These are phyloP conservation scores for Scaptomyza cyrtandrae DNA, from an alignment of 2,888 invertebrate genomes.

Conservation along the genomic window DNA sequence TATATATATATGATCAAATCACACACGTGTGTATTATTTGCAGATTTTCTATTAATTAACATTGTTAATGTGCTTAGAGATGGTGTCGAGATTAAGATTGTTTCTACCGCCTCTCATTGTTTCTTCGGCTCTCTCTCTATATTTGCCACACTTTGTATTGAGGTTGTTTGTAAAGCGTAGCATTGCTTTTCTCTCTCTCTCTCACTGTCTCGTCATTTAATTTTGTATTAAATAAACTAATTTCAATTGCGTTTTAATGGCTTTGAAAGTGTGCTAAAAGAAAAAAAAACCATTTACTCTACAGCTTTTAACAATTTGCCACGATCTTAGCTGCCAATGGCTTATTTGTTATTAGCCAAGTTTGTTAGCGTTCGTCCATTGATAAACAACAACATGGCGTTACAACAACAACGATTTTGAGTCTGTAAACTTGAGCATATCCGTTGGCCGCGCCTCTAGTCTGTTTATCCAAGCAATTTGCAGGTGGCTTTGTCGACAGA, in stretches of 20 bases:
- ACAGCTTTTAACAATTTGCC: constrained; percentile 34
- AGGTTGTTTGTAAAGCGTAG: constrained; percentile 26
- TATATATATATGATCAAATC: constrained; percentile 68
- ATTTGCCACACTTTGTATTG: constrained; percentile 41
- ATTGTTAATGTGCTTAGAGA: constrained; percentile 68
- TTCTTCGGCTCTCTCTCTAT: constrained; percentile 1
- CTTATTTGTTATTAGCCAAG: constrained; percentile 18
- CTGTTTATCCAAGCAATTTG: constrained; percentile 52
- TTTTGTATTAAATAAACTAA: constrained; percentile 51
- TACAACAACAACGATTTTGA: constrained; percentile 18
- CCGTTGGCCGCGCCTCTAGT: constrained; percentile 43
- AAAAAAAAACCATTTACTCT: constrained; percentile 17
- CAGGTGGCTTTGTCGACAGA: constrained; percentile 54
- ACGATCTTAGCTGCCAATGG: constrained; percentile 25
- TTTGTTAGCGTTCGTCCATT: constrained; percentile 29
- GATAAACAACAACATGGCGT: constrained; percentile 40
- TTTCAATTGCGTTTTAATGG: constrained; percentile 47
- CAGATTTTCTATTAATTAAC: constrained; percentile 75
- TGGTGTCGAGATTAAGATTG: constrained; percentile 53
- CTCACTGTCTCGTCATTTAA: constrained; percentile 23
- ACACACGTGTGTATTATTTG: constrained; percentile 15
- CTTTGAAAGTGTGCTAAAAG: constrained; percentile 56
- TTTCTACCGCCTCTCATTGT: constrained; percentile 38
- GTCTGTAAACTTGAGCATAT: constrained; percentile 19
- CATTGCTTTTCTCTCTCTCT: constrained; percentile 7